These are phyloP conservation scores for Temnothorax longispinosus DNA, from an alignment of 1,140 invertebrate genomes.

Conservation along the genomic window DNA sequence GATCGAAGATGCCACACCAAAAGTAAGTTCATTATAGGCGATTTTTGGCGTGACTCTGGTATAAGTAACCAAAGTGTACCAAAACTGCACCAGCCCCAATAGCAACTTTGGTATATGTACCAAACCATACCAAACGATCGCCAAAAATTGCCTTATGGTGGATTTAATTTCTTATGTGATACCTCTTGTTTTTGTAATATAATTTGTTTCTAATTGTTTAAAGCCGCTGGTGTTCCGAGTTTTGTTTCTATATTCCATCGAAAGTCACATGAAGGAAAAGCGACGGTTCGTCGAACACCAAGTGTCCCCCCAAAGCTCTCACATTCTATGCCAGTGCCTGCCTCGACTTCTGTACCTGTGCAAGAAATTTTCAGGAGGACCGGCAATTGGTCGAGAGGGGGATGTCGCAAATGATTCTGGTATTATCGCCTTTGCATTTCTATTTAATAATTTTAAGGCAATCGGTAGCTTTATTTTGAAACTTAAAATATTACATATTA, in stretches of 20 bases:
- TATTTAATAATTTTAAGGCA: background rate
- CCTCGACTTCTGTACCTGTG: constrained; percentile 75
- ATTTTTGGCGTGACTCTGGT: no score
- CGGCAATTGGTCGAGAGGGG: constrained; percentile 82
- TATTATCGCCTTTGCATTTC: constrained; percentile 56
- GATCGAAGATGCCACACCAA: no score
- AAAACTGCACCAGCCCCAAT: no score
- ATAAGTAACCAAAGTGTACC: no score
- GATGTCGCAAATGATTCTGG: constrained; percentile 86
- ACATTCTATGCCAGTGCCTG: constrained; percentile 50
- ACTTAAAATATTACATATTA: constrained; percentile 17
- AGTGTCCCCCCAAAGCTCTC: constrained; percentile 84
- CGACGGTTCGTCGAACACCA: constrained; percentile 85
- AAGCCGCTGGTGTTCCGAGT: constrained; percentile 83
- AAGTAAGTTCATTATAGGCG: no score
- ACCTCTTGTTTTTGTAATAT: background rate
- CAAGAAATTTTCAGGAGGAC: constrained; percentile 85
- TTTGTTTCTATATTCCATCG: constrained; percentile 87
- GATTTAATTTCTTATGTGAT: background rate
- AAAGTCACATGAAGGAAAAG: constrained; percentile 81
- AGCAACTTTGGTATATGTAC: no score
- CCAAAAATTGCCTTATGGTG: constrained; percentile 69
- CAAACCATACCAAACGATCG: no score
- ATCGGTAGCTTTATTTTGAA: background rate
- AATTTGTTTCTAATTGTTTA: constrained; percentile 58